Base-by-base conservation (phyloP, 2,888 invertebrate species). In the Scotopteryx bipunctaria region DNA sequence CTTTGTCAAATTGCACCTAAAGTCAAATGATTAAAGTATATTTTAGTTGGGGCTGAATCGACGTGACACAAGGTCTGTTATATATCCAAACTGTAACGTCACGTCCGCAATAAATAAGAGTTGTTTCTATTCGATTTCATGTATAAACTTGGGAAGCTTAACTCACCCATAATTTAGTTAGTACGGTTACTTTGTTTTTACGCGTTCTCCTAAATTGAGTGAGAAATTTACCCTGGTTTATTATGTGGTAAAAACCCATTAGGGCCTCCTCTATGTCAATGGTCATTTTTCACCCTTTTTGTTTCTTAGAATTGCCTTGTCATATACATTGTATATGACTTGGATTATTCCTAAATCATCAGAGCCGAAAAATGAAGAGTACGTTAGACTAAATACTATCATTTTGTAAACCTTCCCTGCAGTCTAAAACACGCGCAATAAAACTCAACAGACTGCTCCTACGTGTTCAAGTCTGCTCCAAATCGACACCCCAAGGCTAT, bases 401-500 rank as follows among this genome's bases (percentile, higher is more conserved):
- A 14, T 38, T 38, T 50, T 44, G 1, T 19, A 35, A 40, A 32
- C 31, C 2, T 25, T 25, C 13, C 19, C 13, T 33, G 15, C 11
- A 16, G 16, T 9, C 15, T n/a, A 31, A 44, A 48, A 41, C 33
- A 55, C 42, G 46, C 32, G 32, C 37, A 57, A 61, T 61, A 63
- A 63, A 60, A 60, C 50, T 35, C 43, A 16, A 51, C 53, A 46
- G 52, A 56, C 44, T 62, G 40, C 52, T 36, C 42, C 50, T 46
- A 53, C 57, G 55, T 57, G 56, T 58, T 57, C 57, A 46, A 49
- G 50, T 53, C 50, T 53, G 38, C 42, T 38, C 54, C 35, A 65
- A 59, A 63, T 63, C 57, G 37, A 69, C 66, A 61, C 63, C 64
- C 65, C 60, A 56, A 56, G 59, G 64, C 63, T 50, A 63, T 57